Base-by-base conservation (phyloP, 2,888 invertebrate genomes). In the Cryptosula pallasiana region DNA sequence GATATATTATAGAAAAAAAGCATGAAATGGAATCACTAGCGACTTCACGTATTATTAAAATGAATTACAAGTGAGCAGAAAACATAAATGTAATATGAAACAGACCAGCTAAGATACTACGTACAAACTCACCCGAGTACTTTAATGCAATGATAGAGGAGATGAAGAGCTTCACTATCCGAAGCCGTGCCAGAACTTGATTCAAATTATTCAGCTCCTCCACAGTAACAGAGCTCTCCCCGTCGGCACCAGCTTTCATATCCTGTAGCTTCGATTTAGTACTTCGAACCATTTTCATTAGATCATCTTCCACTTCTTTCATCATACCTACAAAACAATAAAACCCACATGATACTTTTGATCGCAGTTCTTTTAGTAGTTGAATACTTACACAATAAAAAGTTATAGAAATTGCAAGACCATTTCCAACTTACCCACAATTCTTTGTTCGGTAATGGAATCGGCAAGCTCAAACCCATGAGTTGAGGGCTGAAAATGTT, bases 401-500 rank as follows among this genome's bases (percentile, higher is more conserved):
- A n/a, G n/a, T n/a, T n/a, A n/a, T n/a, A n/a, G n/a, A n/a, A n/a
- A n/a, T n/a, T n/a, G n/a, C n/a, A n/a, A n/a, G n/a, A n/a, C n/a
- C n/a, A n/a, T n/a, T n/a, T n/a, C 45, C 20, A 16, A 13, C 89
- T 93, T 90, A 0, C 91, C 90, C 71, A 91, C 89, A 72, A 91
- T 91, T 82, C 92, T 90, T 73, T 90, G 89, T 78, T 94, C 92
- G 1, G 91, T 91, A 71, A 94, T 89, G 82, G 94, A 93, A 45
- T 91, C 90, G 69, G 90, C 91, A 77, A 94, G 87, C 81, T 91
- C 89, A 84, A 95, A 94, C 58, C 94, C 94, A 81, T 95, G 96
- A 69, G 91, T 91, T 86, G 94, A 91, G 32, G 94, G 91, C 84
- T 97, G 95, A 83, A 97, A 97, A 83, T 98, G 97, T 87, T 98